Conservation (phyloP, 2,113 vertebrate species). For the Melozone crissalis region DNA sequence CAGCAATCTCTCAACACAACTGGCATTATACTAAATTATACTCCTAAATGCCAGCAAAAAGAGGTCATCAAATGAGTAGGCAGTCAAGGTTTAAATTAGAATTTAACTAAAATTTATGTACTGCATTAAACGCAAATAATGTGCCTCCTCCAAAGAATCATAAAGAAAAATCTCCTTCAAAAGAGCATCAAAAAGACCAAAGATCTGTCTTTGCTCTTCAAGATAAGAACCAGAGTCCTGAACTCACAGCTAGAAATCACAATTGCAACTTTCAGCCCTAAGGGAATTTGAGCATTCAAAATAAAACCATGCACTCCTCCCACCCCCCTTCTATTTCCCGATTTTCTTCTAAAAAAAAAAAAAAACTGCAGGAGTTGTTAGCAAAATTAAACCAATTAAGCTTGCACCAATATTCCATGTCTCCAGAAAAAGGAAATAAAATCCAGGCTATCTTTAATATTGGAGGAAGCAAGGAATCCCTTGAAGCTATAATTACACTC, state of each 20-base stretch:
- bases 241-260: neutral
- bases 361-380: neutral
- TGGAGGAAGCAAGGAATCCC: neutral
- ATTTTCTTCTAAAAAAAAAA: neutral
- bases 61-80: neutral
- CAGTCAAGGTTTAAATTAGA: neutral
- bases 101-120: neutral
- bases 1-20: neutral
- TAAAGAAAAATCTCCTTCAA: neutral
- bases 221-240: neutral
- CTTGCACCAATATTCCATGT: neutral
- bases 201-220: neutral
- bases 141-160: neutral
- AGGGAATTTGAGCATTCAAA: neutral
- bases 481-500: neutral
- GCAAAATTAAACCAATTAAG: neutral
- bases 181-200: neutral
- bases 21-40: neutral
- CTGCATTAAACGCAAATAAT: neutral
- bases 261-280: neutral
- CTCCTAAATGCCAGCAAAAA: neutral
- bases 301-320: neutral
- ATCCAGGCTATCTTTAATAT: neutral
- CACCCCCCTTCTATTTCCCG: accelerated
- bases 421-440: neutral